Base-by-base conservation (phyloP, 1,140 invertebrate genomes). In the Caerostris extrusa region DNA sequence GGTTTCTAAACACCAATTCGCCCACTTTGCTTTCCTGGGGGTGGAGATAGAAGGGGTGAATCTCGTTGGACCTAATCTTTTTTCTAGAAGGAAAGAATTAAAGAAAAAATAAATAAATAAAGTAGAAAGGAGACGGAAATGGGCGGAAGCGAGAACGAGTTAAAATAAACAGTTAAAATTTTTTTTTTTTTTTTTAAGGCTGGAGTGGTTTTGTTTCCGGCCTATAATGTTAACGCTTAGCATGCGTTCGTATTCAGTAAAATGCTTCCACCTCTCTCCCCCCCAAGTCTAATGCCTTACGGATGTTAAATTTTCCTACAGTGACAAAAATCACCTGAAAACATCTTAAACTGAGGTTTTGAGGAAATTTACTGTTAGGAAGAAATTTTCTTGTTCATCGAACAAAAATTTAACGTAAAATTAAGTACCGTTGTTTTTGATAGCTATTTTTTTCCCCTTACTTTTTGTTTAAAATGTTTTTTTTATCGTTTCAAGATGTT, bases 1-100 rank as follows among this genome's bases (percentile, higher is more conserved):
- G 92, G 92, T 93, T 93, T 93, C 92, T 93, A 93, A 93, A 93
- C 86, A 93, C 69, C 86, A 89, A 82, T 89, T 88, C 92, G 86
- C 92, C 50, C 71, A 61, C 69, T 81, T 64, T 86, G 55, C 69
- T 10, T 77, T 87, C 56, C 88, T 90, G 85, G 53, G 55, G 81
- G 12, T 56, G 55, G 19, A n/a, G 34, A 34, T 34, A 34, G 34
- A 77, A 69, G 69, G 19, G 67, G 67, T 6, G 56, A 8, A 57
- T 90, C 34, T 71, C 17, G 82, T 34, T 87, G 82, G 82, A 93
- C 83, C 61, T 86, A 86, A 71, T 69, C 82, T 93, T 85, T 87
- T 87, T 71, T 34, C 34, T 5, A n/a, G 57, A 50, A 91, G 14
- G 34, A 90, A 71, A 71, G 69, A 86, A 93, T 81, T 61, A 82